phyloP scores from a whole-genome alignment of 2,113 vertebrate genomes.

The Nibea albiflora region DNA sequence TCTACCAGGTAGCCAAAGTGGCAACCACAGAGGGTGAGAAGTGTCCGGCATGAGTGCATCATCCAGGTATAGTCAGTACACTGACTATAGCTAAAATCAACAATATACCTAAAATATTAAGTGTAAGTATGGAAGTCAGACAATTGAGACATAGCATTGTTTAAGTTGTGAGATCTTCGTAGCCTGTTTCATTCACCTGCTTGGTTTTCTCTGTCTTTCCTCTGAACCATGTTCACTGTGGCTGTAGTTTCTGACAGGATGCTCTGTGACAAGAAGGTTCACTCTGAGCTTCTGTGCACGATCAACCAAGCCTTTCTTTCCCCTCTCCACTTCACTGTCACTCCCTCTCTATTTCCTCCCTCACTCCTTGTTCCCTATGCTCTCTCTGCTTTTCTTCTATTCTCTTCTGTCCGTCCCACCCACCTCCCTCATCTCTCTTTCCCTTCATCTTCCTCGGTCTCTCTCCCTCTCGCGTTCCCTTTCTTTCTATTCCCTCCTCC shows the following conservation, averaged over 20 bases:
- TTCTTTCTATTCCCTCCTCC: constrained; percentile 41
- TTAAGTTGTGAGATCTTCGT: not conserved
- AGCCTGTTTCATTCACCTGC: too few species aligned
- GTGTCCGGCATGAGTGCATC: too few species aligned
- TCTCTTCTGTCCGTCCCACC: constrained; percentile 1
- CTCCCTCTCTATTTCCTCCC: not conserved
- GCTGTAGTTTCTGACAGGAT: not conserved
- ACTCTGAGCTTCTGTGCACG: not conserved
- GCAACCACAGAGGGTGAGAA: too few species aligned
- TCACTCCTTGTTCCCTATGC: constrained; percentile 24
- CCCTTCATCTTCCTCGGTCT: constrained; percentile 42
- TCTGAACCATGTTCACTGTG: not conserved
- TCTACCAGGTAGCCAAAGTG: too few species aligned
- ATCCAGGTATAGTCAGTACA: too few species aligned
- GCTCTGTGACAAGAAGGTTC: constrained; percentile 9
- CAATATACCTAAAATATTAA: too few species aligned
- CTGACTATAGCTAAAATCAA: too few species aligned
- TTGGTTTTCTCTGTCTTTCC: too few species aligned
- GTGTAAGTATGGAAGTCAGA: too few species aligned
- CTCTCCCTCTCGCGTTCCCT: constrained; percentile 27
- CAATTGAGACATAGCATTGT: not conserved
- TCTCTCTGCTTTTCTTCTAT: not conserved
- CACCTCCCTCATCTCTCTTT: constrained; percentile 33
- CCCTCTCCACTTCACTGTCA: not conserved
- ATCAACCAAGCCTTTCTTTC: constrained; percentile 10